These are phyloP conservation scores for Kradibia gibbosae DNA, from an alignment of 1,140 invertebrate species.

Conservation along the genomic window DNA sequence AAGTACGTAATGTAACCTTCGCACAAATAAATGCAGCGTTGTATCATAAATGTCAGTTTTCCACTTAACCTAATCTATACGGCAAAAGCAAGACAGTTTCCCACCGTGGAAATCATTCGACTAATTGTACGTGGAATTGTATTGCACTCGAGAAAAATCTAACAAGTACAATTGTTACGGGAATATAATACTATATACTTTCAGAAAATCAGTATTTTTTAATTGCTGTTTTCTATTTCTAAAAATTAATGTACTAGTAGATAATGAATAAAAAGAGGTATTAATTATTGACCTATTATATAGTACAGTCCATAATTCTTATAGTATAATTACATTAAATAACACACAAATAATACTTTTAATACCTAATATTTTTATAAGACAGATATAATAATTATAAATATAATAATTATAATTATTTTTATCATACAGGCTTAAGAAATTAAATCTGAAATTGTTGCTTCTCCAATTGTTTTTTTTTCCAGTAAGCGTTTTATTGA, in stretches of 20 bases:
- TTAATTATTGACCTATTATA: not conserved
- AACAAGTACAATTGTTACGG: not conserved
- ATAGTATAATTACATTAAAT: not conserved
- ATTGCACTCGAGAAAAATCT: not conserved
- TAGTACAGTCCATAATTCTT: not conserved
- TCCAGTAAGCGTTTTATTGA: not conserved
- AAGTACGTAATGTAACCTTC: not conserved
- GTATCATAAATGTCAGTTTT: not conserved
- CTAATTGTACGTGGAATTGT: conserved; percentile 2
- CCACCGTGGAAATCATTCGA: not conserved
- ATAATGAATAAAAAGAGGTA: not conserved
- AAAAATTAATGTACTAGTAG: not conserved
- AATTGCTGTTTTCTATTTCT: not conserved
- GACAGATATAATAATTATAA: too few relatives aligned
- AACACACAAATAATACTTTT: too few relatives aligned
- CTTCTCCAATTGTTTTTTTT: too few relatives aligned
- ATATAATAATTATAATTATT: too few relatives aligned
- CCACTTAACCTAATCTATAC: not conserved
- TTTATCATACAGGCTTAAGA: too few relatives aligned
- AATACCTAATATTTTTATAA: too few relatives aligned
- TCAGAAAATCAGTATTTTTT: not conserved
- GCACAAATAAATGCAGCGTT: not conserved
- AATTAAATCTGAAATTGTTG: too few relatives aligned
- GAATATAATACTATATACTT: not conserved
- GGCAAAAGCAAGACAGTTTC: not conserved